Evolutionary conservation across 2,797 vertebrate species (phyloP).

Genomic region (Phoebastria nigripes): DNA sequence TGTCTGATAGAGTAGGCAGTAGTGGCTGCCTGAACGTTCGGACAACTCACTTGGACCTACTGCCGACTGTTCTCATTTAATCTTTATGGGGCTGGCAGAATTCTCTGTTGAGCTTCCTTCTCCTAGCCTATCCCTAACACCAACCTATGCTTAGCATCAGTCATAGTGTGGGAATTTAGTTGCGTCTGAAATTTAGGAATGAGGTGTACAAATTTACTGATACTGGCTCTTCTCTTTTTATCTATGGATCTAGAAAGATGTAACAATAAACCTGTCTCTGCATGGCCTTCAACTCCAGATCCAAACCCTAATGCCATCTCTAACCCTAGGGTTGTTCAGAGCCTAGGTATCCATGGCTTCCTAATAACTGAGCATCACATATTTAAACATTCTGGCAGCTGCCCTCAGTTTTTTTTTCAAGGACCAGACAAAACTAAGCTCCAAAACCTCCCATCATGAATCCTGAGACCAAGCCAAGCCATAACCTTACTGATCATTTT

Average conservation of each 20-base stretch:
- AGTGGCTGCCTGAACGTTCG: not conserved
- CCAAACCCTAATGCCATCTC: not conserved
- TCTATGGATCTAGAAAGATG: not conserved
- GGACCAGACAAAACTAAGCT: not conserved
- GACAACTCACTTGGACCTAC: not conserved
- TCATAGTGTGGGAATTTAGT: not conserved
- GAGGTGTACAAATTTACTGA: not conserved
- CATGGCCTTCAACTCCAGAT: not conserved
- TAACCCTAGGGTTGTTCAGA: not conserved
- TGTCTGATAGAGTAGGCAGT: not conserved
- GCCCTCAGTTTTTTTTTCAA: not conserved
- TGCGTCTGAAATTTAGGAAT: not conserved
- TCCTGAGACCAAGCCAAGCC: not conserved
- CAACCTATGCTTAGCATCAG: not conserved
- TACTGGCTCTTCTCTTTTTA: not conserved
- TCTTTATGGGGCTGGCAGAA: not conserved
- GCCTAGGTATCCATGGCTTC: not conserved
- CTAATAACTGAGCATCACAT: not conserved
- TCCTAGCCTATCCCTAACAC: not conserved
- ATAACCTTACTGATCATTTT: not conserved
- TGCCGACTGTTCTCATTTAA: not conserved
- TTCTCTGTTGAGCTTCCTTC: not conserved
- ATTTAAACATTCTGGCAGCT: not conserved
- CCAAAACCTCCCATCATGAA: not conserved
- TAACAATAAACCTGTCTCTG: not conserved